These are phyloP conservation scores for Lepisosteus oculatus DNA, from an alignment of 2,113 vertebrate genomes.

Conservation along the genomic window DNA sequence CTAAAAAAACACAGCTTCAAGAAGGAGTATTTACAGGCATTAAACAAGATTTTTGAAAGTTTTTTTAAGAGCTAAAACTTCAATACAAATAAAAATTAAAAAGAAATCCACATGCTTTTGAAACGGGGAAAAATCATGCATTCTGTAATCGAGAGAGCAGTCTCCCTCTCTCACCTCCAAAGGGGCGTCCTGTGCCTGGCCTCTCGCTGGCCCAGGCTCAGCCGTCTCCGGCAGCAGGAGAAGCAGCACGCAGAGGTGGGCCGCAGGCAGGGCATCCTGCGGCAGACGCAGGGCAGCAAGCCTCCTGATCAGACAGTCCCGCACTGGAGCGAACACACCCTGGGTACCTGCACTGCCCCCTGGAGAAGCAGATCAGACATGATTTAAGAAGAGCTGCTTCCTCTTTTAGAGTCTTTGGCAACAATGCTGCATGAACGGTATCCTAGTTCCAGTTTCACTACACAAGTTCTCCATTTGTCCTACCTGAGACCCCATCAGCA, in stretches of 20 bases:
- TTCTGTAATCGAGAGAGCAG: no score
- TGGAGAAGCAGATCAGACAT: not conserved
- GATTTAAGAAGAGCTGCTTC: not conserved
- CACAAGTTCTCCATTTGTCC: no score
- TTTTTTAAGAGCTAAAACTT: no score
- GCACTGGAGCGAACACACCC: not conserved
- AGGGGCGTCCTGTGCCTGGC: not conserved
- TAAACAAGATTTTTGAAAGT: no score
- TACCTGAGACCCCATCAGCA: no score
- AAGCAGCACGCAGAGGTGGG: constrained; percentile 12
- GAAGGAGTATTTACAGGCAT: no score
- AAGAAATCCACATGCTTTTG: no score
- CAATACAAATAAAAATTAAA: no score
- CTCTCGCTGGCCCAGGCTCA: not conserved
- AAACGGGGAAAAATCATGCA: no score
- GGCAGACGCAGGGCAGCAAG: not conserved
- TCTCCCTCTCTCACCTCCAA: constrained; percentile 2
- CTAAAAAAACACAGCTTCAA: no score
- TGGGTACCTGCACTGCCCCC: not conserved
- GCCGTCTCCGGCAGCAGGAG: not conserved
- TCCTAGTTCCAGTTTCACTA: no score
- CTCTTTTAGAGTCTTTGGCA: not conserved
- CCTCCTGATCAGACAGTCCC: not conserved
- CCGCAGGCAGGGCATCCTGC: not conserved
- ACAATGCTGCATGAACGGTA: no score